Base-by-base conservation (phyloP, 1,140 invertebrate species). In the Drosophila paulistorum region DNA sequence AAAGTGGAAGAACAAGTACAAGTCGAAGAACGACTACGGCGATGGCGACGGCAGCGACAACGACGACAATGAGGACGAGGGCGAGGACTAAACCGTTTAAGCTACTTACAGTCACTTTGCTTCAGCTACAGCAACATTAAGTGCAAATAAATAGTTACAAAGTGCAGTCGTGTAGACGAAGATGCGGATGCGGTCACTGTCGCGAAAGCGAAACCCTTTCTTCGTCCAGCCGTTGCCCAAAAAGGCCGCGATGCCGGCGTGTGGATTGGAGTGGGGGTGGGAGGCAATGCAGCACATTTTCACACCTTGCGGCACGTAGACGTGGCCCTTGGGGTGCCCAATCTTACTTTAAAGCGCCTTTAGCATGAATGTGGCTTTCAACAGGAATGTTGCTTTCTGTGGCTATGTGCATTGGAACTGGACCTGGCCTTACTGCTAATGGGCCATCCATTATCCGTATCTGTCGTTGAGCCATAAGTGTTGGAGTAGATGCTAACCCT, bases 81-180 rank as follows among this genome's bases (percentile, higher is more conserved):
- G 10, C 55, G 41, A 58, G 37, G 59, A 68, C 70, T 74, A 81
- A 77, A 84, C 63, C 65, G 65, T 87, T 82, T 87, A 87, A 82
- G 79, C 75, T 86, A 87, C 83, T 87, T 87, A 82, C 58, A 74
- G 81, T 84, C 74, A 84, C 73, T 84, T 79, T 77, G 65, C 67
- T 54, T 59, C 48, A 23, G 45, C 45, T 10, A 45, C 7, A 70
- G 64, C 63, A 51, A 58, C 72, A 85, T 60, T 77, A 83, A 87
- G 77, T 79, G 77, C 65, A 82, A 87, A 82, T 86, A 86, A 87
- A 86, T 87, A 82, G 69, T 76, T 68, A 69, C 76, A 82, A 75
- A 71, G 70, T 85, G 70, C 69, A 81, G 68, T 65, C 55, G 62
- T 72, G 61, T 68, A 58, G 65, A 71, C 41, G 73, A 58, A 71